These are phyloP conservation scores for Poecilia gillii DNA, from an alignment of 2,797 vertebrate genomes.

Conservation along the genomic window DNA sequence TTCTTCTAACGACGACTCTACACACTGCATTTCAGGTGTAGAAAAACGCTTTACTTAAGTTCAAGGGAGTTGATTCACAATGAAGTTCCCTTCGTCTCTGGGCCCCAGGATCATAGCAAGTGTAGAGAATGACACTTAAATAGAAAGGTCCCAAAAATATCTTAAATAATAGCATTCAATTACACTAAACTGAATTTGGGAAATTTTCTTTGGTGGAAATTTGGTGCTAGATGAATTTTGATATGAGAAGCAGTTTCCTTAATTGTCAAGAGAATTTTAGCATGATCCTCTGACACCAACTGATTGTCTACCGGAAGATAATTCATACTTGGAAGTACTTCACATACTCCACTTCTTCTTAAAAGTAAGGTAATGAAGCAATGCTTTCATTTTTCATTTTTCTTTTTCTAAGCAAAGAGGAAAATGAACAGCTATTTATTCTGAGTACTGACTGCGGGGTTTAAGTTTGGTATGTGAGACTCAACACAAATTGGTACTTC, in stretches of 20 bases:
- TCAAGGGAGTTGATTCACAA: background rate
- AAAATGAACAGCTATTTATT: slow-evolving; percentile 9
- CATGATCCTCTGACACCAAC: background rate
- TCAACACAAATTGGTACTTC: slow-evolving; percentile 27
- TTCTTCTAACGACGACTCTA: background rate
- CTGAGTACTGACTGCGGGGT: slow-evolving; percentile 3
- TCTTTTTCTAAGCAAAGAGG: slow-evolving; percentile 4
- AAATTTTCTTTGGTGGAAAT: background rate
- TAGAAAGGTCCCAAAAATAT: background rate
- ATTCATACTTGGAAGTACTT: background rate
- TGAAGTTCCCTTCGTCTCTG: background rate
- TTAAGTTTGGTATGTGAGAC: slow-evolving; percentile 26
- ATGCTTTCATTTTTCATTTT: background rate
- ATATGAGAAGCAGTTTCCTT: background rate
- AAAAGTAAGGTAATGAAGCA: background rate
- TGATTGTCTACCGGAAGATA: background rate
- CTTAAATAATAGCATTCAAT: background rate
- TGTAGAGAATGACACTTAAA: background rate
- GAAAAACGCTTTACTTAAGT: background rate
- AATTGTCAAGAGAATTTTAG: background rate
- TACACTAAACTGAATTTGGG: background rate
- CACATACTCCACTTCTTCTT: background rate
- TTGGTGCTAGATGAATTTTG: background rate
- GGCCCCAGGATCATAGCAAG: background rate
- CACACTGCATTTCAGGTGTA: background rate